These are phyloP conservation scores for Loris lydekkerianus DNA, from an alignment of 2,797 vertebrate species.

Conservation along the genomic window DNA sequence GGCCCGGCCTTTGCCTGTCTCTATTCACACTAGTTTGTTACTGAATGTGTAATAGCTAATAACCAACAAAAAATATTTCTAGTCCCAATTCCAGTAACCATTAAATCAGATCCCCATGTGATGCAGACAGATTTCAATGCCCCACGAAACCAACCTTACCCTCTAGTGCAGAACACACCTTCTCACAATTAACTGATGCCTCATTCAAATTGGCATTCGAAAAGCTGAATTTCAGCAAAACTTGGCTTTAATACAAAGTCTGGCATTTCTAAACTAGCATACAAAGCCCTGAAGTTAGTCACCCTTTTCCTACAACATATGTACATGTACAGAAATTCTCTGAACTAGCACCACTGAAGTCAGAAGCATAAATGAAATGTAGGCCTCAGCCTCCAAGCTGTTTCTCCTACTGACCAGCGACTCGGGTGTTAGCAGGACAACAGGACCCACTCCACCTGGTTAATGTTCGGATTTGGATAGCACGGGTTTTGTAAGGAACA, in stretches of 20 bases:
- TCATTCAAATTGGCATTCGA: conserved; percentile 6
- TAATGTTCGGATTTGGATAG: neutral
- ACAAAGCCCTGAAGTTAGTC: neutral
- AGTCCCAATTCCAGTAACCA: neutral
- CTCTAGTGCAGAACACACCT: neutral
- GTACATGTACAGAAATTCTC: neutral
- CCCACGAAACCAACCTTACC: neutral
- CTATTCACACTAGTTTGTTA: neutral
- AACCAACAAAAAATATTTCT: neutral
- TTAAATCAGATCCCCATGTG: neutral
- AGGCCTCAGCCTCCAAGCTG: neutral
- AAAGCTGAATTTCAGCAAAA: neutral
- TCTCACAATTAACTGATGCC: neutral
- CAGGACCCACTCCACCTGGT: neutral
- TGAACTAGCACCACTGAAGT: neutral
- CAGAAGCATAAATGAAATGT: conserved; percentile 39
- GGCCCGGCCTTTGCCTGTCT: neutral
- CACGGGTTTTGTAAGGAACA: neutral
- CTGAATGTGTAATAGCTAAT: neutral
- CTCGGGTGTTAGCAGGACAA: neutral
- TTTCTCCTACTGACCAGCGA: neutral
- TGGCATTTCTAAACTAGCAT: neutral
- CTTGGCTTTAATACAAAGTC: neutral
- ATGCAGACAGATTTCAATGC: neutral
- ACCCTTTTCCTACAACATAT: conserved; percentile 1